Evolutionary conservation across 2,888 invertebrate species (phyloP), one percentile per base, ranked within the genome.

Genomic region (Papilio protenor): DNA sequence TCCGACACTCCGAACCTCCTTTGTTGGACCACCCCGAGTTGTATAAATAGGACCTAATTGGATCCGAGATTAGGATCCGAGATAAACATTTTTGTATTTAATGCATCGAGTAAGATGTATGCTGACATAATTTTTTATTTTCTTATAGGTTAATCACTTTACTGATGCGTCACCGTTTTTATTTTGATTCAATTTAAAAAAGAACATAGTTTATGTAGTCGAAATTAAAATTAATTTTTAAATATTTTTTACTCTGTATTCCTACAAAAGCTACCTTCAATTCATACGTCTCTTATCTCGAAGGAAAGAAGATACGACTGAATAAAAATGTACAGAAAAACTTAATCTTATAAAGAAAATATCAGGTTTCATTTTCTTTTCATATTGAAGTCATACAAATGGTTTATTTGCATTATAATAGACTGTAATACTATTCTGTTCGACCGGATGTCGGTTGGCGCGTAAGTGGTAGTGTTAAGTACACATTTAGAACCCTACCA

Each of bases 11-110:
- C 82, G 77, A 85, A 85, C 82, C 79, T 82, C 84, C 84, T 86
- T 84, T 84, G 79, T 80, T 80, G 84, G 92, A 93, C 93, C 92
- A 93, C 93, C 93, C 89, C 86, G 86, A 79, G 84, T 83, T 86
- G 87, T 88, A 90, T 88, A 92, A 92, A 93, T 91, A 92, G 88
- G 83, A 84, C 88, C 87, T 93, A 93, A 93, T 93, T 93, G 92
- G 89, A 78, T 85, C 83, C 83, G 79, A 92, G 92, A 92, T 92
- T 89, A 89, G 84, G 81, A 76, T 4, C 45, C 73, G 77, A 90
- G 91, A 92, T 91, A 90, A 91, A 89, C 87, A 87, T 84, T 83
- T 72, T 6, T 81, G 82, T 86, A 81, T 85, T 85, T 87, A 88
- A 88, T 86, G 83, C 84, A 79, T 81, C 84, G 73, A 76, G 55